These are phyloP conservation scores for Benthosema pterotum DNA, from an alignment of 2,797 vertebrate species.

Conservation along the genomic window DNA sequence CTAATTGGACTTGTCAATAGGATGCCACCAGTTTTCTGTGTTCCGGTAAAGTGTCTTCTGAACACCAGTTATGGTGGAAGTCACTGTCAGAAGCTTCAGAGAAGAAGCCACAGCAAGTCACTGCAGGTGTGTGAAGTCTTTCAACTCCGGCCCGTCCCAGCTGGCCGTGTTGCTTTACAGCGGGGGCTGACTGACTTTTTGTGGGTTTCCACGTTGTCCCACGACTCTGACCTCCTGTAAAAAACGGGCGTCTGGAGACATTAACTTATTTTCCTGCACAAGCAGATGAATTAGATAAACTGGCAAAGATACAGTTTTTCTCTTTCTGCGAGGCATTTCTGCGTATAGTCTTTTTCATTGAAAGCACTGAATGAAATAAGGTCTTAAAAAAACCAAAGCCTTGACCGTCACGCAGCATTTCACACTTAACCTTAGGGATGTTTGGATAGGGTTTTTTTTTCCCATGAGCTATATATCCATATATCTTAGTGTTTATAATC, in stretches of 20 bases:
- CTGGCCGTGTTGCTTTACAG: conserved; percentile 65
- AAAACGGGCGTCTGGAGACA: conserved; percentile 1
- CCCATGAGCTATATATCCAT: no score
- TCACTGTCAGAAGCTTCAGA: conserved; percentile 45
- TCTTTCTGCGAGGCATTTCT: no score
- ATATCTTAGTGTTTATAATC: neutral
- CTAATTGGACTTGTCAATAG: conserved; percentile 72
- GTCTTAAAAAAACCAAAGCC: no score
- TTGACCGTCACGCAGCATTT: no score
- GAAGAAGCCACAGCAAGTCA: conserved; percentile 23
- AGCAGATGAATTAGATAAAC: no score
- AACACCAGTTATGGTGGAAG: conserved; percentile 39
- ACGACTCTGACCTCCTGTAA: neutral
- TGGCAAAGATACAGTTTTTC: no score
- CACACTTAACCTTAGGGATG: no score
- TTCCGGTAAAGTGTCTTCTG: conserved; percentile 48
- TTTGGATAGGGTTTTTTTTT: no score
- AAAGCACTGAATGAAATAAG: no score
- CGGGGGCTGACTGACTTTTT: conserved; percentile 13
- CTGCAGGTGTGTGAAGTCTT: conserved; percentile 66
- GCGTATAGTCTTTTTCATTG: no score
- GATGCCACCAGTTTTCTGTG: conserved; percentile 64
- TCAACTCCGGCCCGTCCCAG: conserved; percentile 61
- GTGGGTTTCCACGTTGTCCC: conserved; percentile 49
- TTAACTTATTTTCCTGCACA: no score